Conservation (phyloP, 2,113 vertebrate species). For the Anguilla japonica region DNA sequence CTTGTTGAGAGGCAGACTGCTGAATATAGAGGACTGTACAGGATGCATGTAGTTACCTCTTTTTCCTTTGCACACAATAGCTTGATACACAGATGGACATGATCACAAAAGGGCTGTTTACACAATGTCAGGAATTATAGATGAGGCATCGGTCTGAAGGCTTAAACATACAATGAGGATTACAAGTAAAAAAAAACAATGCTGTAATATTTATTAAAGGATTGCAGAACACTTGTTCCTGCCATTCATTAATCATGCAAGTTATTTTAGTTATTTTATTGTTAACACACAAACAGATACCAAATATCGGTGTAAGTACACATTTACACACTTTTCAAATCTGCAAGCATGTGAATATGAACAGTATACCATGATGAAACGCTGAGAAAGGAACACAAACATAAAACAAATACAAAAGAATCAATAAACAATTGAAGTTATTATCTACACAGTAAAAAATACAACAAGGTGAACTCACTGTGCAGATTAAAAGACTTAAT, state of each 20-base stretch:
- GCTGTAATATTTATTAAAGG: not conserved
- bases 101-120: conserved; percentile 2
- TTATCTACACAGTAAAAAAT: not conserved
- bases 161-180: not conserved
- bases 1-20: conserved; percentile 1
- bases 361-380: too few relatives aligned
- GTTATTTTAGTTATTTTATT: not conserved
- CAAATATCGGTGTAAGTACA: not conserved
- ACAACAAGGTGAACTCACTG: not conserved
- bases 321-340: not conserved
- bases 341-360: not conserved
- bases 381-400: not conserved
- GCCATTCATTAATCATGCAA: not conserved
- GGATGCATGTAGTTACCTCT: not conserved
- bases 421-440: not conserved
- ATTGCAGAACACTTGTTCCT: not conserved
- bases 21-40: conserved; percentile 24
- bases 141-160: not conserved
- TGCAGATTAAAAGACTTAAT: not conserved
- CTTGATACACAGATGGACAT: not conserved
- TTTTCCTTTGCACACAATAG: conserved; percentile 2
- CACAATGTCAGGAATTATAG: not conserved
- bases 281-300: not conserved
- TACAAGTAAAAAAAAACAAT: not conserved
- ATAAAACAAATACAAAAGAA: not conserved